Evolutionary conservation across 1,140 invertebrate species (phyloP).

Genomic region (Geopemphigus sp.): DNA sequence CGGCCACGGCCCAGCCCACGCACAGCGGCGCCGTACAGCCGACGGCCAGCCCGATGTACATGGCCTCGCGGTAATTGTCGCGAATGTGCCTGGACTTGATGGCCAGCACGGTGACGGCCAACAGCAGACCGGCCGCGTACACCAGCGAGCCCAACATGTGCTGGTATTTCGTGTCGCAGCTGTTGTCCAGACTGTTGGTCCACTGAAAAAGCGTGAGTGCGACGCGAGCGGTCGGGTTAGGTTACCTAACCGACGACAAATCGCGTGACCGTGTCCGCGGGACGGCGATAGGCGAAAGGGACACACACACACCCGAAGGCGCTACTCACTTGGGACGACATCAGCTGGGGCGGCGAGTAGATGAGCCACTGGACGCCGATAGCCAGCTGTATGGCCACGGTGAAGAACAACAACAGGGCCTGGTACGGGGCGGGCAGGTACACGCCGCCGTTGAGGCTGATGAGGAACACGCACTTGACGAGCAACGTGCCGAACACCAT

Average conservation of each 20-base stretch:
- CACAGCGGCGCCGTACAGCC: slow-evolving; percentile 81
- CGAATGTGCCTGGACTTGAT: slow-evolving; percentile 80
- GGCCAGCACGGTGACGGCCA: slow-evolving; percentile 79
- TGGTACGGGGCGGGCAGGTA: slow-evolving; percentile 89
- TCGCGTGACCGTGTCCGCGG: no score
- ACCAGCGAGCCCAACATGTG: slow-evolving; percentile 75
- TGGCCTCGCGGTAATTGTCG: slow-evolving; percentile 89
- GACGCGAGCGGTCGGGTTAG: no score
- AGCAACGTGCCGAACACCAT: slow-evolving; percentile 88
- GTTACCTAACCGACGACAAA: no score
- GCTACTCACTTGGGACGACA: slow-evolving; percentile 57
- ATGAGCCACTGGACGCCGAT: slow-evolving; percentile 84
- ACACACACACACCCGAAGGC: no score
- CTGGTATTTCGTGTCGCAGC: slow-evolving; percentile 56
- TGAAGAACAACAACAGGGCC: slow-evolving; percentile 83
- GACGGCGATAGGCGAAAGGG: no score
- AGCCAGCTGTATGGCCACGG: slow-evolving; percentile 82
- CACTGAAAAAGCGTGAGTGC: background rate
- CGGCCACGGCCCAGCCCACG: slow-evolving; percentile 64
- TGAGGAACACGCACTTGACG: slow-evolving; percentile 90
- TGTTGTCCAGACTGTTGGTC: slow-evolving; percentile 42
- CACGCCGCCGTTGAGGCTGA: slow-evolving; percentile 85
- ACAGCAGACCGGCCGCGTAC: slow-evolving; percentile 78
- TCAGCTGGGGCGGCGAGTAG: slow-evolving; percentile 65
- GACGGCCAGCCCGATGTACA: slow-evolving; percentile 82